Percentiles rank a stretch among this genome's conserved stretches.
phyloP scores from a whole-genome alignment of 2,888 invertebrate genomes.

The Conops quadrifasciatus region DNA sequence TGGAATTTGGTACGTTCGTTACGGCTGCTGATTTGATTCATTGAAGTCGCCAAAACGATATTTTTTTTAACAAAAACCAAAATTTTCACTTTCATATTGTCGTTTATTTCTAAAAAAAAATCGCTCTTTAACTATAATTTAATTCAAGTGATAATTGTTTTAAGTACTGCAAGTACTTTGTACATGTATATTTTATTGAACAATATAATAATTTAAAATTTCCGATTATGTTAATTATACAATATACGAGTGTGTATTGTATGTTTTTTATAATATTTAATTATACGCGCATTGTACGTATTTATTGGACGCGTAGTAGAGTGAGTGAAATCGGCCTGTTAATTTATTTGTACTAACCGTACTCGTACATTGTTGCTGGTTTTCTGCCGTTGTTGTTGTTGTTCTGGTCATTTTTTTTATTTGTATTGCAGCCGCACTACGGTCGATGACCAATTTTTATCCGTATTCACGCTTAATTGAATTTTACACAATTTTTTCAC shows the following conservation, averaged over 20 bases:
- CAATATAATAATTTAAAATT: background rate
- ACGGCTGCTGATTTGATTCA: too few relatives aligned
- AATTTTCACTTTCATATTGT: too few relatives aligned
- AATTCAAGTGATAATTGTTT: too few relatives aligned
- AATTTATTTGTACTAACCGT: conserved; percentile 11
- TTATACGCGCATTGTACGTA: too few relatives aligned
- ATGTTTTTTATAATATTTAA: background rate
- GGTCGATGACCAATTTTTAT: conserved; percentile 43
- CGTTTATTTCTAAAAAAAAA: too few relatives aligned
- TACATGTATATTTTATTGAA: background rate
- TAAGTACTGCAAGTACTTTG: background rate
- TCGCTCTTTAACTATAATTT: too few relatives aligned
- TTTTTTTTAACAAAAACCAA: too few relatives aligned
- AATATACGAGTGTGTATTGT: background rate
- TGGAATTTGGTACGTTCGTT: too few relatives aligned
- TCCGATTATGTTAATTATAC: background rate
- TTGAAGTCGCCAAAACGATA: too few relatives aligned
- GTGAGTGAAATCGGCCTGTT: conserved; percentile 37
- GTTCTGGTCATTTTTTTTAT: conserved; percentile 8
- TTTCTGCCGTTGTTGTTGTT: background rate
- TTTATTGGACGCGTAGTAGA: conserved; percentile 12
- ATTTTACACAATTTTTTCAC: conserved; percentile 42
- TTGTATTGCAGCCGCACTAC: conserved; percentile 17
- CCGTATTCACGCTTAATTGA: conserved; percentile 42
- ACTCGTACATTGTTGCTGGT: conserved; percentile 35